These are phyloP conservation scores for Thunnus thynnus DNA, from an alignment of 2,113 vertebrate species.

Conservation along the genomic window DNA sequence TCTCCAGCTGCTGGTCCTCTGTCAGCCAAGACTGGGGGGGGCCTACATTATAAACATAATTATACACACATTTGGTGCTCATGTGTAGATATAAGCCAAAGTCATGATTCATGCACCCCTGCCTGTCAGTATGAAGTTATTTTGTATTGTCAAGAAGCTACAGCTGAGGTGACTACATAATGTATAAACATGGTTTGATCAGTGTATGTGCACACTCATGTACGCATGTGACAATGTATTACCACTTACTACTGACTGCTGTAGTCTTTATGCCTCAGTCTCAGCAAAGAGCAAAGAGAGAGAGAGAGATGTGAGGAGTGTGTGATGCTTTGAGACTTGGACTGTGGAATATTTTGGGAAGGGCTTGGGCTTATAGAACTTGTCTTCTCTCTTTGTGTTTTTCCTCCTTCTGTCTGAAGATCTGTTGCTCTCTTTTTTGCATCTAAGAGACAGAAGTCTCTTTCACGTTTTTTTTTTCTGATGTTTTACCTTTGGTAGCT, in stretches of 20 bases:
- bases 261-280: conserved; percentile 14
- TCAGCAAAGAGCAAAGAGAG: conserved; percentile 9
- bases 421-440: conserved; percentile 26
- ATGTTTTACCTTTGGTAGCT: conserved; percentile 48
- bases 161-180: not conserved
- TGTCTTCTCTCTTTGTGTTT: conserved; percentile 6
- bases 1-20: conserved; percentile 9
- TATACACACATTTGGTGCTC: conserved; percentile 4
- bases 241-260: conserved; percentile 3
- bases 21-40: not conserved
- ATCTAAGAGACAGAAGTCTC: not conserved
- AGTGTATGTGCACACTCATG: not conserved
- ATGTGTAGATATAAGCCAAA: conserved; percentile 12
- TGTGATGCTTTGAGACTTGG: conserved; percentile 34
- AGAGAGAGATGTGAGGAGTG: conserved; percentile 13
- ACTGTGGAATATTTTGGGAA: conserved; percentile 28
- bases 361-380: not conserved
- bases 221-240: not conserved
- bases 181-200: conserved; percentile 10
- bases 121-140: conserved; percentile 4
- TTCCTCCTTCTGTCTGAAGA: conserved; percentile 43
- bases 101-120: conserved; percentile 19
- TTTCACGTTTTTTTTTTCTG: conserved; percentile 22
- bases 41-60: not conserved
- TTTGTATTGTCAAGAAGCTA: conserved; percentile 12